These are phyloP conservation scores for Nettapus auritus DNA, from an alignment of 2,113 vertebrate genomes.

Conservation along the genomic window DNA sequence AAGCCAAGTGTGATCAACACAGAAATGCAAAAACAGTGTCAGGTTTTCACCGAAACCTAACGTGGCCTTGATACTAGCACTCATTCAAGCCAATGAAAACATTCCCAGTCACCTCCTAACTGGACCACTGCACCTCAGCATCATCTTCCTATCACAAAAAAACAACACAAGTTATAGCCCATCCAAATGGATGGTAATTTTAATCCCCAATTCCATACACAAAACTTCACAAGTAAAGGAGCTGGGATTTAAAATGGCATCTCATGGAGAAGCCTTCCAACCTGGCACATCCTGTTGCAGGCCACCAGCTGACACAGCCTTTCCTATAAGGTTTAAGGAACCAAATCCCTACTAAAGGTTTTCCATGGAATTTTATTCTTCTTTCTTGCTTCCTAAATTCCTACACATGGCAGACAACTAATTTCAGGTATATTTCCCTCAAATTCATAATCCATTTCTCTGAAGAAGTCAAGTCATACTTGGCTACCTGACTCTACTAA, in stretches of 20 bases:
- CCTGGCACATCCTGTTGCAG: neutral
- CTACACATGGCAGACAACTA: neutral
- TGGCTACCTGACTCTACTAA: too few relatives aligned
- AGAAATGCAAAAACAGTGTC: neutral
- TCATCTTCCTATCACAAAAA: neutral
- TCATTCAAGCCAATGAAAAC: neutral
- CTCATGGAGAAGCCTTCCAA: neutral
- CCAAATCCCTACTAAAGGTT: neutral
- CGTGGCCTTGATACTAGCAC: rapidly evolving
- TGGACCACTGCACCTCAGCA: neutral
- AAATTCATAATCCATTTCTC: neutral
- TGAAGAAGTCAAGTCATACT: neutral
- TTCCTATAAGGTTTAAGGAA: neutral
- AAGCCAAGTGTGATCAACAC: rapidly evolving
- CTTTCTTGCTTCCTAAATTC: neutral
- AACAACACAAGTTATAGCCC: neutral
- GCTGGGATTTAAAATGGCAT: neutral
- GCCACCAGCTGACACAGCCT: neutral
- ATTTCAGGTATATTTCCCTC: neutral
- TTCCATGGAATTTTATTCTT: neutral
- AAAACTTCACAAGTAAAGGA: neutral
- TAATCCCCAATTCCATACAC: neutral
- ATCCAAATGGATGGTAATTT: neutral
- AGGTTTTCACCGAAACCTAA: neutral
- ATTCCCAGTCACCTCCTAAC: neutral